These are phyloP conservation scores for Drosophila azteca DNA, from an alignment of 1,140 invertebrate species.

Conservation along the genomic window DNA sequence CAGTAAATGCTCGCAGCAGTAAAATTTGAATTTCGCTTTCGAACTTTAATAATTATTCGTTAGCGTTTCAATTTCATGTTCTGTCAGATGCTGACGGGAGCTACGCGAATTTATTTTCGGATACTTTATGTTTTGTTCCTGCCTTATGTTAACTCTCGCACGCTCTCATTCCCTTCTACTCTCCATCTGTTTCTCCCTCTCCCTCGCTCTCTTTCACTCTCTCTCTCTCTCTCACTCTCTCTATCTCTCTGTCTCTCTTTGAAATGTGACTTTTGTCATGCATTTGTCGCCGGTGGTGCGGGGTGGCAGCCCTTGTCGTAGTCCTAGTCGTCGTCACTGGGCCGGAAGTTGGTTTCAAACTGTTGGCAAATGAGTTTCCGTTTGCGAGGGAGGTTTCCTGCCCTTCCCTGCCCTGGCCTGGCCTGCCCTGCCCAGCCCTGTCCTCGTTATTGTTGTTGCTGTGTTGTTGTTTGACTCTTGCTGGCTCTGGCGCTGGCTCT, in stretches of 20 bases:
- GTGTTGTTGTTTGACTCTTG: conserved; percentile 14
- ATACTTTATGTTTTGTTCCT: no score
- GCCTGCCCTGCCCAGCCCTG: neutral
- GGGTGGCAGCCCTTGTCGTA: conserved; percentile 27
- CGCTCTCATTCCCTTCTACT: neutral
- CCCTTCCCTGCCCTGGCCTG: neutral
- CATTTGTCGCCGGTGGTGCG: conserved; percentile 31
- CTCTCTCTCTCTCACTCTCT: conserved; percentile 1
- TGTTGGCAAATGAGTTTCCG: conserved; percentile 72
- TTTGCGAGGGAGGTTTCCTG: conserved; percentile 60
- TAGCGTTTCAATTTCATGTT: conserved; percentile 19
- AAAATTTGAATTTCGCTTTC: no score
- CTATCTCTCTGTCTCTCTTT: conserved; percentile 12
- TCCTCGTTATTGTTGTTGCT: conserved; percentile 17
- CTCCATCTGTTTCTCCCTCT: no score
- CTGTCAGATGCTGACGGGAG: no score
- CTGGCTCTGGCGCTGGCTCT: neutral
- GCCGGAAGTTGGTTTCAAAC: conserved; percentile 67
- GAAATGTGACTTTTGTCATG: conserved; percentile 56
- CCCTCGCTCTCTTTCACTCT: neutral
- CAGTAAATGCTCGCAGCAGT: no score
- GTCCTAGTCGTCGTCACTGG: conserved; percentile 47
- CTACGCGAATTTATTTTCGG: conserved; percentile 7
- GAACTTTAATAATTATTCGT: conserved; percentile 19
- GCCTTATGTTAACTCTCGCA: neutral